Base-by-base conservation (phyloP, 2,113 vertebrate species). In the Hymenochirus boettgeri region DNA sequence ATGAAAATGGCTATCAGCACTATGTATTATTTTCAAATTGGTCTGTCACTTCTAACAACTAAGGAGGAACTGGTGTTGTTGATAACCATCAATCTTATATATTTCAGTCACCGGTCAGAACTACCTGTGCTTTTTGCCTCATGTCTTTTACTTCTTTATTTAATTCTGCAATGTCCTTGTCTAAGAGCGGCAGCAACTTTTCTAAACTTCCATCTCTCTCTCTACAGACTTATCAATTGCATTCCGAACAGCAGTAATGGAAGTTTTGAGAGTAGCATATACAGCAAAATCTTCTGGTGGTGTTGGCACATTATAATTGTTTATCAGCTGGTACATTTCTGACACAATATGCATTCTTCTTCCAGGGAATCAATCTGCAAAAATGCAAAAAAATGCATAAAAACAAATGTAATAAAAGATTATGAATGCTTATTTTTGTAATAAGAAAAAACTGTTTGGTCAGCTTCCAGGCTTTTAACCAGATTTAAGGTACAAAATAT, bases 291-390 rank as follows among this genome's bases (percentile, higher is more conserved):
- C 92, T 55, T 92, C 90, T 3, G 88, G 83, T 5, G 90, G 86
- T 0, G 83, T 79, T 13, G 85, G 82, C 11, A 93, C 74, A 2
- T 77, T 74, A 58, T 90, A 90, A 1, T 61, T 77, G 2, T 85
- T 85, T 35, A 94, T 93, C 61, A 94, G 77, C 25, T 78, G 76
- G 73, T 92, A 91, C 88, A 95, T 89, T 62, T 87, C 74, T 56
- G 75, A 62, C n/a, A 92, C 82, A 1, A 67, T 52, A 35, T 82
- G 2, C 79, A 76, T 72, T 93, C 85, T 4, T 83, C 76, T 19
- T 91, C 81, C 35, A 94, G 75, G 55, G n/a, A 71, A 26, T 80
- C 79, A 2, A 92, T 85, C 93, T 95, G 70, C 13, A 42, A 42
- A 73, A 1, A 56, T 9, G 12, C 19, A 21, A 13, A 2, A 51